phyloP scores from a whole-genome alignment of 2,113 vertebrate species.

The Antechinus flavipes region DNA sequence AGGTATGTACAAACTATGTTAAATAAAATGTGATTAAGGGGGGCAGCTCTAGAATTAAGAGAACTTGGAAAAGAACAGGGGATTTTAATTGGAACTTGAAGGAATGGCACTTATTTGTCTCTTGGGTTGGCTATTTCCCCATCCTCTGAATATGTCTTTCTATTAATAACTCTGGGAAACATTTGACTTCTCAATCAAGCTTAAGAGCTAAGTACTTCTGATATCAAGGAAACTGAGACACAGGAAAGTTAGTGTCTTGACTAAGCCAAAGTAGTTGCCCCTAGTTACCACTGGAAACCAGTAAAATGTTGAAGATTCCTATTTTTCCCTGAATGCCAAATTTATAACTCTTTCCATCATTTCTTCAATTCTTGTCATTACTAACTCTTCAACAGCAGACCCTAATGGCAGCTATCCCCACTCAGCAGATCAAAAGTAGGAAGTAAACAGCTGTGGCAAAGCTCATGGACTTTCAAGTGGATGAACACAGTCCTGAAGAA shows the following conservation, averaged over 20 bases:
- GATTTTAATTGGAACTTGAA: background rate
- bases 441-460: background rate
- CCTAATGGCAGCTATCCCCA: background rate
- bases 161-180: background rate
- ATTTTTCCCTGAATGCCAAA: background rate
- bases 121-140: background rate
- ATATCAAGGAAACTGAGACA: background rate
- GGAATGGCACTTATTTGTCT: background rate
- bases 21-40: background rate
- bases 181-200: background rate
- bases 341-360: background rate
- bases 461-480: background rate
- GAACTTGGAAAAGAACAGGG: background rate
- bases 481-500: background rate
- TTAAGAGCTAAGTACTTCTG: background rate
- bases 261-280: background rate
- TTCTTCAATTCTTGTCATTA: background rate
- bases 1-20: background rate
- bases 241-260: background rate
- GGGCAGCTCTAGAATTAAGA: background rate
- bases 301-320: background rate
- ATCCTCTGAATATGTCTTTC: background rate
- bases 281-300: background rate
- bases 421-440: background rate
- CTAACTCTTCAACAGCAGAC: background rate